Conservation (phyloP, 35 echinoderm and acorn worm species). For the Strongylocentrotus purpuratus region DNA sequence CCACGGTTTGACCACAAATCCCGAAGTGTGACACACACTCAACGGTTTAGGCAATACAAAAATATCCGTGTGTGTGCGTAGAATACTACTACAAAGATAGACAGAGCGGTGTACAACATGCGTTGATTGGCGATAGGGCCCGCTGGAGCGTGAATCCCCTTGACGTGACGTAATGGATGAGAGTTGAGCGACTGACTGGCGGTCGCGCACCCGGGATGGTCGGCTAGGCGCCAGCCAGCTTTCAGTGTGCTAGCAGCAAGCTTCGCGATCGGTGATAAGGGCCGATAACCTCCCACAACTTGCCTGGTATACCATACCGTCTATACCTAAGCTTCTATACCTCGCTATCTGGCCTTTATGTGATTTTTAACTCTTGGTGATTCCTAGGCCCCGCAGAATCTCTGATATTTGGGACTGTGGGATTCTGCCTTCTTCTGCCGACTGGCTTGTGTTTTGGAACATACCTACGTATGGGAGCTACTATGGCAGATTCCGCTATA, state of each 20-base stretch:
- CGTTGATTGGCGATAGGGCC: slow-evolving; percentile 39
- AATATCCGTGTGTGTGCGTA: background rate
- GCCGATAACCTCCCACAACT: slow-evolving; percentile 35
- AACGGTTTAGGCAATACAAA: slow-evolving; percentile 20
- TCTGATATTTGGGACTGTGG: background rate
- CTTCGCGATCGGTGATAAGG: slow-evolving; percentile 42
- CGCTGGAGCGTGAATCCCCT: slow-evolving; percentile 51
- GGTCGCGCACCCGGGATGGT: slow-evolving; percentile 44
- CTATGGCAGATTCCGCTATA: slow-evolving; percentile 52
- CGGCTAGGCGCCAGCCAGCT: slow-evolving; percentile 40
- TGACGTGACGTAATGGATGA: slow-evolving; percentile 52
- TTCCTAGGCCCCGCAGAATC: background rate
- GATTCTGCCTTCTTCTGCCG: background rate
- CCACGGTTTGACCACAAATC: slow-evolving; percentile 51
- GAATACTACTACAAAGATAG: background rate
- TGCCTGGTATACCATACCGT: slow-evolving; percentile 36
- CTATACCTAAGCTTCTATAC: slow-evolving; percentile 8
- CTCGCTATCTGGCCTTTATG: slow-evolving; percentile 18
- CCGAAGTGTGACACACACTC: slow-evolving; percentile 25
- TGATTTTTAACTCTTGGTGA: slow-evolving; percentile 43
- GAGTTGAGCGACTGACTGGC: slow-evolving; percentile 52
- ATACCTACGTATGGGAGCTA: slow-evolving; percentile 48
- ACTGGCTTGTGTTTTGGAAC: slow-evolving; percentile 35
- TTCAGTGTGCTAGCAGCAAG: slow-evolving; percentile 46
- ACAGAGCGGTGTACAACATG: slow-evolving; percentile 25